phyloP scores from a whole-genome alignment of 2,113 vertebrate species.

The Zonotrichia leucophrys region DNA sequence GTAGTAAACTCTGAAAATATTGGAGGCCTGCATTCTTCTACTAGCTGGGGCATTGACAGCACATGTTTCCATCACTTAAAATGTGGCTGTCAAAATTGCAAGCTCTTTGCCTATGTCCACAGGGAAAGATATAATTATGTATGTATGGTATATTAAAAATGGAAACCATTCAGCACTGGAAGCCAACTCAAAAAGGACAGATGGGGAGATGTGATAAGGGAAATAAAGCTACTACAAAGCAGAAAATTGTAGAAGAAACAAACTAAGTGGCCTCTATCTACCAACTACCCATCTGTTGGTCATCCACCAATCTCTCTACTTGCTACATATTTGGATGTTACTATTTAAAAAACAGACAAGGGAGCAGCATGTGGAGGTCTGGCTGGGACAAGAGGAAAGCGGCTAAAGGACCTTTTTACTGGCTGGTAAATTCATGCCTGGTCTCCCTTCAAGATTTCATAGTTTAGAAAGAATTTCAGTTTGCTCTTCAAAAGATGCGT shows the following conservation, averaged over 20 bases:
- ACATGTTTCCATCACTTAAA: not conserved
- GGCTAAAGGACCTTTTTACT: not conserved
- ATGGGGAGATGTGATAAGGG: not conserved
- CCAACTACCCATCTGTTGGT: not conserved
- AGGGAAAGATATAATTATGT: not conserved
- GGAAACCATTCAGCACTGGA: not conserved
- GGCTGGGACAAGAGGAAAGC: not conserved
- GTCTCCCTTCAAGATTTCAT: not conserved
- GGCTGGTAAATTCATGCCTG: not conserved
- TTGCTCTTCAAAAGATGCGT: conserved; percentile 18
- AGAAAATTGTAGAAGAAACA: not conserved
- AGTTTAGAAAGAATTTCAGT: conserved; percentile 17
- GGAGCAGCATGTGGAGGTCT: not conserved
- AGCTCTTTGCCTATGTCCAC: not conserved
- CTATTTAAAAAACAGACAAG: not conserved
- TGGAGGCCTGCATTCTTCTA: not conserved
- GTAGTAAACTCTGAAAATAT: not conserved
- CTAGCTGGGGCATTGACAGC: not conserved
- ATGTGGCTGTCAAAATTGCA: not conserved
- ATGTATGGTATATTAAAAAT: not conserved
- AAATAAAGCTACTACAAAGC: not conserved
- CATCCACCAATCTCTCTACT: not conserved
- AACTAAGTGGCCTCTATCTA: fast-evolving
- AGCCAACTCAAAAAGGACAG: not conserved
- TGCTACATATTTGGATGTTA: not conserved